Evolutionary conservation across 1,140 invertebrate species (phyloP), one percentile per base, ranked within the genome.

Genomic region (Nilaparvata lugens): DNA sequence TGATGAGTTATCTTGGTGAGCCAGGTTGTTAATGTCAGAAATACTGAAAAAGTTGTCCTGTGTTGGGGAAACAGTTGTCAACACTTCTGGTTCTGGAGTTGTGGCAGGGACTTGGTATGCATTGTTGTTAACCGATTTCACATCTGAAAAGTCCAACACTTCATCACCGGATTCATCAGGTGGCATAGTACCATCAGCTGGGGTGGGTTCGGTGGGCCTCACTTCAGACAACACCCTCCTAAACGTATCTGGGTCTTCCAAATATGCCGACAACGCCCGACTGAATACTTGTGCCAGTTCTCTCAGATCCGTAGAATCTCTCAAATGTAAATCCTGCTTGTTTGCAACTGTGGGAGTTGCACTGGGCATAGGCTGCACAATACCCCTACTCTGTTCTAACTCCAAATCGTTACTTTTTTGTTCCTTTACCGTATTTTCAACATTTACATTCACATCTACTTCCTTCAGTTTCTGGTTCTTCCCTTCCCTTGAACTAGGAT

Each of bases 241-340:
- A 64, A 91, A 91, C 42, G 82, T 83, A 14, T 84, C 81, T 1
- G 89, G 89, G 73, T 91, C 86, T 69, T 90, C 83, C 4, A 91
- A 73, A 68, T 91, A 91, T 4, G 86, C 86, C 1, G 86, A 87
- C 5, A 91, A 70, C 0, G 88, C 88, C 65, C 88, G 83, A 0
- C 87, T 89, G 67, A 91, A 91, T 1, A 91, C 85, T 73, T 88
- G 85, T 1, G 88, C 88, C 1, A 91, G 71, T 73, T 89, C 85
- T 45, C 88, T 76, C 0, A 89, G 79, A 68, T 86, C 71, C 13
- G 63, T 62, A 0, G 69, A 67, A 60, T 67, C 62, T 61, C 62
- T 62, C 13, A 64, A 42, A 60, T 64, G 58, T 16, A 54, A n/a
- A 48, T 48, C 45, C 13, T 35, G 21, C 24, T 62, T 48, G 19